Percentiles rank a stretch among this genome's conserved stretches.
These are phyloP conservation scores for Anoura caudifer DNA, from an alignment of 2,113 vertebrate genomes.

Conservation along the genomic window DNA sequence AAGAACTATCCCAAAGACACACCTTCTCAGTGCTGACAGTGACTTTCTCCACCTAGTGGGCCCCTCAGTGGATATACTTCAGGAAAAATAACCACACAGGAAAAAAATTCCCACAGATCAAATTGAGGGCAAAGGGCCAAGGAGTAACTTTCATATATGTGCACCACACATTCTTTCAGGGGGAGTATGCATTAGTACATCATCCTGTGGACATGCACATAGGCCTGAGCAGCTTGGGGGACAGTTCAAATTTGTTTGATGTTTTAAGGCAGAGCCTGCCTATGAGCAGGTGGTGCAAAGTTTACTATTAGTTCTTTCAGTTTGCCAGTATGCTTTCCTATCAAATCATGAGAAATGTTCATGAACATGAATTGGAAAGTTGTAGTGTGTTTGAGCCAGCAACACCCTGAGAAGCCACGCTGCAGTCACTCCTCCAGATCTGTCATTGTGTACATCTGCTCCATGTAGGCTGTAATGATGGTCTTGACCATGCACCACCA, in stretches of 20 bases:
- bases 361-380: background rate
- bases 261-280: background rate
- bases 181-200: background rate
- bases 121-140: background rate
- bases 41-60: background rate
- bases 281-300: background rate
- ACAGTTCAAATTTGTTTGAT: background rate
- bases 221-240: too few species aligned
- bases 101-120: background rate
- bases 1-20: background rate
- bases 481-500: rapidly evolving
- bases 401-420: background rate
- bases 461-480: too few species aligned
- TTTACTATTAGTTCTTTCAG: rapidly evolving
- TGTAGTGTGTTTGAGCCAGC: background rate
- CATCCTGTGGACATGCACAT: background rate
- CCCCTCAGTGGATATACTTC: background rate
- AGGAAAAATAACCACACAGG: background rate
- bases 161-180: too few species aligned
- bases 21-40: too few species aligned
- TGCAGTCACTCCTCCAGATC: rapidly evolving
- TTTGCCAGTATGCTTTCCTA: background rate
- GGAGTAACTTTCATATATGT: rapidly evolving
- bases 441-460: rapidly evolving
- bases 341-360: background rate